Percentiles rank a stretch among this genome's conserved stretches.
phyloP scores from a whole-genome alignment of 2,113 vertebrate genomes.

The Thermophis baileyi region DNA sequence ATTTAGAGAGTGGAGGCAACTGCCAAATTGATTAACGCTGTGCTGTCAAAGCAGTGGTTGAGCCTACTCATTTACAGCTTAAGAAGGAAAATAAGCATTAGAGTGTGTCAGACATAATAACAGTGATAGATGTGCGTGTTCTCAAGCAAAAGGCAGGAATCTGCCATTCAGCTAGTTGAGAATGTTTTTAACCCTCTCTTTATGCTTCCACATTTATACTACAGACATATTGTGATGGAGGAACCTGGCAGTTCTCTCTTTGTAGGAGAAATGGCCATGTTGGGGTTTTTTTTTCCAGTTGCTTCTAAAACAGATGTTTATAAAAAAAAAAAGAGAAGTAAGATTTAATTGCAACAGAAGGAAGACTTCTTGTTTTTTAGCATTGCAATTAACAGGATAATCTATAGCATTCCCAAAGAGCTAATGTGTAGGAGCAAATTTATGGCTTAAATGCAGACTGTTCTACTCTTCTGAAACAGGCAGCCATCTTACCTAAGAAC shows the following conservation, averaged over 20 bases:
- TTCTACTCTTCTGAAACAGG: conserved; percentile 33
- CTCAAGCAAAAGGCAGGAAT: neutral
- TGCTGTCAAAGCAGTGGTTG: conserved; percentile 69
- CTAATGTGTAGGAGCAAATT: conserved; percentile 54
- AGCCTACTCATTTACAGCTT: conserved; percentile 56
- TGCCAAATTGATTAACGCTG: conserved; percentile 31
- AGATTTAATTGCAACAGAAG: neutral
- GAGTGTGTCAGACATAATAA: neutral
- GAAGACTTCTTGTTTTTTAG: neutral
- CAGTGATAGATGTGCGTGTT: accelerated
- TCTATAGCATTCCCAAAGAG: conserved; percentile 41
- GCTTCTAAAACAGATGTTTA: neutral
- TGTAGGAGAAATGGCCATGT: neutral
- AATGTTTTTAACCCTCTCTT: neutral
- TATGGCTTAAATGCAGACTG: conserved; percentile 38
- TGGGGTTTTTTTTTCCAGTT: accelerated
- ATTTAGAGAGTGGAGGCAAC: conserved; percentile 52
- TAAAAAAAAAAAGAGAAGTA: neutral
- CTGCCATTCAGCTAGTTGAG: accelerated
- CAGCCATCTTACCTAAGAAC: conserved; percentile 20
- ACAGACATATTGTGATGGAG: accelerated
- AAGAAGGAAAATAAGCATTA: neutral
- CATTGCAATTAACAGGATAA: conserved; percentile 25
- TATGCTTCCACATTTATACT: neutral
- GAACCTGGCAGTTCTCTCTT: neutral